Conservation (phyloP, 2,797 vertebrate species). For the Odontamblyopus lacepedii region DNA sequence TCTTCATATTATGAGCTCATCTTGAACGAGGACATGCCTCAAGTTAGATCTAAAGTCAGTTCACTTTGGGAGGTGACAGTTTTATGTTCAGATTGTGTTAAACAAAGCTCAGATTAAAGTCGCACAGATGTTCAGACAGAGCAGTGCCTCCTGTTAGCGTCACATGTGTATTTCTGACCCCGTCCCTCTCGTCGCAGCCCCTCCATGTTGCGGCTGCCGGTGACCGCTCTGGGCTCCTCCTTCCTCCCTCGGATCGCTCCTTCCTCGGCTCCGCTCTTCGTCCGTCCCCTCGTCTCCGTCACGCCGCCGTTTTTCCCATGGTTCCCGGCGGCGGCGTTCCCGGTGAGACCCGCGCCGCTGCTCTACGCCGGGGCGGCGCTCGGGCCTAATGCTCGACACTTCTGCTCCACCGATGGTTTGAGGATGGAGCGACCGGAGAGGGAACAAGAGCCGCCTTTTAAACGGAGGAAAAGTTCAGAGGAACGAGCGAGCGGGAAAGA, state of each 20-base stretch:
- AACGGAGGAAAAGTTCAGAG: constrained; percentile 78
- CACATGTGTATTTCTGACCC: no score
- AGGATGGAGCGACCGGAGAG: constrained; percentile 59
- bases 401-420: constrained; percentile 20
- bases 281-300: not conserved
- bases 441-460: constrained; percentile 77
- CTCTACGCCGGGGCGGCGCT: not conserved
- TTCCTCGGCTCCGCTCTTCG: not conserved
- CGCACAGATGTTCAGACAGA: no score
- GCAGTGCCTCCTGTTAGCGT: no score
- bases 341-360: not conserved
- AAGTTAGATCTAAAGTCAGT: no score
- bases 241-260: constrained; percentile 53
- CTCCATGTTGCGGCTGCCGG: constrained; percentile 83
- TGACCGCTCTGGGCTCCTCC: constrained; percentile 79
- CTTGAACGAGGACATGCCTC: no score
- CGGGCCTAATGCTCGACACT: not conserved
- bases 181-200: constrained; percentile 54
- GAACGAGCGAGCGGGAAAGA: constrained; percentile 64
- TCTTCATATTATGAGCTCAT: no score
- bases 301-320: constrained; percentile 34
- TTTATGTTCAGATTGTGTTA: no score
- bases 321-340: constrained; percentile 13
- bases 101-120: no score
- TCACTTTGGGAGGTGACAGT: no score